Conservation (phyloP, 2,797 vertebrate genomes). For the Gambelia wislizenii region DNA sequence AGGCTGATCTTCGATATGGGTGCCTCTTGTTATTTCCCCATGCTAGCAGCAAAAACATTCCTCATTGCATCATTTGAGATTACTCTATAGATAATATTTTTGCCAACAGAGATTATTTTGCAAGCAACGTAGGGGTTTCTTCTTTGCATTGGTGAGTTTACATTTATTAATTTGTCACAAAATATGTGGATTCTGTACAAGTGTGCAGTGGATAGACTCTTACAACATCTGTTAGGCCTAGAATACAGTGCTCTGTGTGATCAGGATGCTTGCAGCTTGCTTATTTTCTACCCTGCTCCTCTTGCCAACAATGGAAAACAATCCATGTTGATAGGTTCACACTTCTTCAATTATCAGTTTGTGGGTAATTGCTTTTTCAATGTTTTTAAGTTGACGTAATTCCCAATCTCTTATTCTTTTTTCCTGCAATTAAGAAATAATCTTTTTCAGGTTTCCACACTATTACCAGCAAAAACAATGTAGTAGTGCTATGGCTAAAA, state of each 20-base stretch:
- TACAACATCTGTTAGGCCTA: background rate
- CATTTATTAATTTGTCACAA: background rate
- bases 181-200: background rate
- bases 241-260: background rate
- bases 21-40: slow-evolving; percentile 57
- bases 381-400: slow-evolving; percentile 80
- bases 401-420: slow-evolving; percentile 76
- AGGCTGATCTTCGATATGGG: slow-evolving; percentile 32
- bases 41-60: slow-evolving; percentile 54
- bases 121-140: background rate
- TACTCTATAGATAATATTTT: slow-evolving; percentile 53
- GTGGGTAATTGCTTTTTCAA: slow-evolving; percentile 84
- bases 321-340: background rate
- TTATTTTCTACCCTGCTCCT: background rate
- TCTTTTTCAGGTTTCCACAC: background rate
- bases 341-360: slow-evolving; percentile 79
- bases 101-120: slow-evolving; percentile 27
- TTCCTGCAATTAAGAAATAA: slow-evolving; percentile 55
- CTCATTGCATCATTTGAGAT: slow-evolving; percentile 60
- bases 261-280: background rate
- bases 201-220: background rate
- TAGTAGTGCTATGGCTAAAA: background rate
- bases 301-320: background rate
- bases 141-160: slow-evolving; percentile 35
- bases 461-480: background rate